phyloP scores from a whole-genome alignment of 2,797 vertebrate genomes.

The Falco concolor region DNA sequence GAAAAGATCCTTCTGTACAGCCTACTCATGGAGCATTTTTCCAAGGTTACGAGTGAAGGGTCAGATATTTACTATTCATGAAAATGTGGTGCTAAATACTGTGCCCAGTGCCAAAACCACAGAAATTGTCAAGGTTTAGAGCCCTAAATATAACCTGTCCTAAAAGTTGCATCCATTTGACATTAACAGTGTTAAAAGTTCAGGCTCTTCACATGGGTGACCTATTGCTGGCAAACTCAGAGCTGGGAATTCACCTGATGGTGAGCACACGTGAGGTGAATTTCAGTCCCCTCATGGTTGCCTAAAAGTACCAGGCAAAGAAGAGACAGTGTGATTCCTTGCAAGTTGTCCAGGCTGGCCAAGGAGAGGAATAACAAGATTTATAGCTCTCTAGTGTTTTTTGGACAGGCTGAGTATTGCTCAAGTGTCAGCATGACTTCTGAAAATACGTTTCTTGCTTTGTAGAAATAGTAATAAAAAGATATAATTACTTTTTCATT shows the following conservation, averaged over 20 bases:
- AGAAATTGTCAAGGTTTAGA: background rate
- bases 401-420: constrained; percentile 4
- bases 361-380: background rate
- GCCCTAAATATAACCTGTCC: background rate
- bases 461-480: constrained; percentile 4
- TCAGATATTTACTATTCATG: constrained; percentile 2
- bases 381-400: background rate
- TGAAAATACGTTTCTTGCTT: constrained; percentile 13
- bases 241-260: background rate
- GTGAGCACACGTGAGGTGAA: background rate
- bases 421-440: background rate
- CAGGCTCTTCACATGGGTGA: background rate
- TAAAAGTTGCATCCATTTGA: background rate
- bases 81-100: background rate
- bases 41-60: background rate
- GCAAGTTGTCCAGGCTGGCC: background rate
- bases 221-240: rapidly evolving
- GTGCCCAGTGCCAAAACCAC: background rate
- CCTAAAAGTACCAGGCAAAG: background rate
- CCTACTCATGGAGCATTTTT: background rate
- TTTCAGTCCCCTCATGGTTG: background rate
- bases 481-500: background rate
- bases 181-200: background rate
- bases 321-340: background rate
- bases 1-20: background rate